Base-by-base conservation (phyloP, 2,113 vertebrate species). In the Embiotoca jacksoni region DNA sequence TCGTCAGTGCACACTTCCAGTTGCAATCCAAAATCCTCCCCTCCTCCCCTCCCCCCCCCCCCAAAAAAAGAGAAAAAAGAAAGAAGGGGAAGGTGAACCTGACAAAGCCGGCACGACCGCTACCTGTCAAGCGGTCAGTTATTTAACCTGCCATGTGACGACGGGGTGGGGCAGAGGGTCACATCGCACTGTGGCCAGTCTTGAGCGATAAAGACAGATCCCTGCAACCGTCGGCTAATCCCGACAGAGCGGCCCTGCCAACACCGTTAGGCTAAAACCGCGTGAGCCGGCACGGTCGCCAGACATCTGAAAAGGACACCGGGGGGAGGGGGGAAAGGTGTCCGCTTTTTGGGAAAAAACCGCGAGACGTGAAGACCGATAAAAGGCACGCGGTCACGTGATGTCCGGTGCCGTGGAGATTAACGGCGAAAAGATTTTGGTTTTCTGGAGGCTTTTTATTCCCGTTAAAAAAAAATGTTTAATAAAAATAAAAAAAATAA, bases 181-280 rank as follows among this genome's bases (percentile, higher is more conserved):
- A 86, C 72, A 82, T 83, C 85, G 62, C 6, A 65, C 70, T 31
- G 72, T 32, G 73, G 84, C 56, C 78, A 80, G 80, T 75, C 81
- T 39, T 60, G 61, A 78, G 60, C 23, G 77, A 86, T 88, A 86
- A 87, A 78, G 80, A 82, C 80, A 69, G 88, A 86, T 84, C 89
- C 77, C 72, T 68, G 55, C 49, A 79, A 78, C 83, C 37, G 78
- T 81, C 77, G 23, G 87, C 86, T 86, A 91, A 93, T 88, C 90
- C 89, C 32, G 78, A 87, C 86, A 80, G 68, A 89, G 82, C 77
- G 75, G 79, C 72, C 58, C 74, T 83, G 87, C 84, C 88, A 90
- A 75, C 82, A 71, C 73, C 91, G 90, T 90, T 87, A 93, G 80
- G 82, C 78, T 80, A 78, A 23, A 90, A 87, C 75, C n/a, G 44